Percentiles rank a stretch among this genome's conserved stretches.
phyloP scores from a whole-genome alignment of 2,888 invertebrate species.

The Lamellibrachia columna region DNA sequence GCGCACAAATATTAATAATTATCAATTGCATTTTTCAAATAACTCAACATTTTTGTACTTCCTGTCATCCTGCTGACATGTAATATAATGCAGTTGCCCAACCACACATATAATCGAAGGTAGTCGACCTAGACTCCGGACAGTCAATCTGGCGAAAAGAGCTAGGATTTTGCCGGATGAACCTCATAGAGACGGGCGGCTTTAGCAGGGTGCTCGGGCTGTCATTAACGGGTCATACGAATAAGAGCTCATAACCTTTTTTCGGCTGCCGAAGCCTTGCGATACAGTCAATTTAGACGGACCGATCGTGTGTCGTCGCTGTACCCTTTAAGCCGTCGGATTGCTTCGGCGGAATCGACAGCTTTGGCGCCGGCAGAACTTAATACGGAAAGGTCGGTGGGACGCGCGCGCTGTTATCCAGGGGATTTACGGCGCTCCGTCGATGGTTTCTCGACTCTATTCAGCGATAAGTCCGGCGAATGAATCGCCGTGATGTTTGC shows the following conservation, averaged over 20 bases:
- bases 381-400: background rate
- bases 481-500: background rate
- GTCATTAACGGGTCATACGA: background rate
- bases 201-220: background rate
- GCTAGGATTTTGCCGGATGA: background rate
- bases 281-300: background rate
- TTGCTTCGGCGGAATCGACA: slow-evolving; percentile 10
- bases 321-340: slow-evolving; percentile 6
- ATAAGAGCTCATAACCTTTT: slow-evolving; percentile 3
- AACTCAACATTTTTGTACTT: too few relatives aligned
- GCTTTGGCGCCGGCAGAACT: slow-evolving; percentile 9
- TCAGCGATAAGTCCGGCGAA: background rate
- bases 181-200: background rate
- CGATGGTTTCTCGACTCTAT: background rate
- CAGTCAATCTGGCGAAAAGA: slow-evolving; percentile 12
- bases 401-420: background rate
- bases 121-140: background rate
- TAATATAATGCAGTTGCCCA: background rate
- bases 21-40: too few relatives aligned
- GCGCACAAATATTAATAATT: too few relatives aligned
- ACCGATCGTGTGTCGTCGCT: background rate
- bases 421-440: background rate
- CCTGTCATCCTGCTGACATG: background rate
- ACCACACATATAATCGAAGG: background rate
- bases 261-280: background rate